These are phyloP conservation scores for Pygoscelis adeliae DNA, from an alignment of 2,113 vertebrate genomes.

Conservation along the genomic window DNA sequence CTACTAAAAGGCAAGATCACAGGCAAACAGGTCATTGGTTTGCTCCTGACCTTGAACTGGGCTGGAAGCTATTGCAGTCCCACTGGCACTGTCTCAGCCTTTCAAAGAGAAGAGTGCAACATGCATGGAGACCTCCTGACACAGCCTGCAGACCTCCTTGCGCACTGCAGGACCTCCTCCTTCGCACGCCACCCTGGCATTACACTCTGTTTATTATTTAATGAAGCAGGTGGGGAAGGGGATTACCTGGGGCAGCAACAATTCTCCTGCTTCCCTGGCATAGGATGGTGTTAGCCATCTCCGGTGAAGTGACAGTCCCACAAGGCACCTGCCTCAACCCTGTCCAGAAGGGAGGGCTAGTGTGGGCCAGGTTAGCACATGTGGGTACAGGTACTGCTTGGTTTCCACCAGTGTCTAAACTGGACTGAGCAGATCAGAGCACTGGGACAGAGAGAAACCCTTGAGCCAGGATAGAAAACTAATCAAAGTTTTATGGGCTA, in stretches of 20 bases:
- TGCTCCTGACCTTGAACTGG: not conserved
- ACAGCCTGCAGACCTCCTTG: not conserved
- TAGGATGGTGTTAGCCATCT: not conserved
- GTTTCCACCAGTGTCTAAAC: not conserved
- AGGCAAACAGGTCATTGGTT: not conserved
- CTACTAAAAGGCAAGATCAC: not conserved
- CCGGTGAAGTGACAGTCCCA: accelerated
- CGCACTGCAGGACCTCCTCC: not conserved
- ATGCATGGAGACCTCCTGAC: not conserved
- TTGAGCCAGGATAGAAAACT: not conserved
- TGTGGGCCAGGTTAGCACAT: not conserved
- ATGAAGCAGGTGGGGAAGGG: not conserved
- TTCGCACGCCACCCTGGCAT: not conserved
- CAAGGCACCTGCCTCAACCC: not conserved
- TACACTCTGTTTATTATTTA: not conserved
- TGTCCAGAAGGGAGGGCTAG: not conserved
- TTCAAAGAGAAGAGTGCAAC: not conserved
- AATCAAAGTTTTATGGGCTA: conserved; percentile 25
- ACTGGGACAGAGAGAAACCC: not conserved
- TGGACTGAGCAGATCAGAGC: not conserved
- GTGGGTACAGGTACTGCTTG: not conserved
- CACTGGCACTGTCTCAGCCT: not conserved
- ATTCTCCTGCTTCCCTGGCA: not conserved
- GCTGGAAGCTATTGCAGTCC: not conserved
- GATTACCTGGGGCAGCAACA: not conserved